These are phyloP conservation scores for Heterotilapia buettikoferi DNA, from an alignment of 2,113 vertebrate species.

Conservation along the genomic window DNA sequence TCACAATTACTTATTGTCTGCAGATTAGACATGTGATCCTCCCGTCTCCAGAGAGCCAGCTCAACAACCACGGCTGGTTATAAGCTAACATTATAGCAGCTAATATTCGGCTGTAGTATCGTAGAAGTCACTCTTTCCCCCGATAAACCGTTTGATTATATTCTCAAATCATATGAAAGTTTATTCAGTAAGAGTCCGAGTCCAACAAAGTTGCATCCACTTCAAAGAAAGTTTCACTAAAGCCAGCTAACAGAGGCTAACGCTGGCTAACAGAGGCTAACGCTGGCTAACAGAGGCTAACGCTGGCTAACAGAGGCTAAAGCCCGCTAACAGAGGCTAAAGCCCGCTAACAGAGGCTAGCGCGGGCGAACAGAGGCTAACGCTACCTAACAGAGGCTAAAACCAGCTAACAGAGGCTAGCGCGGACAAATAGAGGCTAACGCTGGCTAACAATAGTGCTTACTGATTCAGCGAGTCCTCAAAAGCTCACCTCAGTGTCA, in stretches of 20 bases:
- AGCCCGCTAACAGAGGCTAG: fast-evolving
- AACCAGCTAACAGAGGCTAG: fast-evolving
- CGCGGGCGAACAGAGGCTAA: fast-evolving
- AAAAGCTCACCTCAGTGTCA: background rate
- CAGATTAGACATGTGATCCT: background rate
- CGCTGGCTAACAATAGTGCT: background rate
- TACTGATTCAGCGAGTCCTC: background rate
- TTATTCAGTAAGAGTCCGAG: background rate
- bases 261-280: fast-evolving
- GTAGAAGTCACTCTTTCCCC: background rate
- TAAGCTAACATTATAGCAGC: background rate
- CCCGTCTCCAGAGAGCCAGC: background rate
- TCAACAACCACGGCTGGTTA: background rate
- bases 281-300: fast-evolving
- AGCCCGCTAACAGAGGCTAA: fast-evolving
- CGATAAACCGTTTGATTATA: background rate
- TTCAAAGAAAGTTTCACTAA: background rate
- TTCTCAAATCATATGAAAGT: background rate
- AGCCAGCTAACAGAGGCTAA: background rate
- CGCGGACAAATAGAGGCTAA: fast-evolving
- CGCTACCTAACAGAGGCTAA: fast-evolving
- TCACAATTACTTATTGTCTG: background rate
- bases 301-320: fast-evolving
- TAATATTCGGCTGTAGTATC: background rate
- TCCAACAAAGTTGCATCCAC: background rate